Conservation (phyloP, 1,140 invertebrate species). For the Solen grandis region DNA sequence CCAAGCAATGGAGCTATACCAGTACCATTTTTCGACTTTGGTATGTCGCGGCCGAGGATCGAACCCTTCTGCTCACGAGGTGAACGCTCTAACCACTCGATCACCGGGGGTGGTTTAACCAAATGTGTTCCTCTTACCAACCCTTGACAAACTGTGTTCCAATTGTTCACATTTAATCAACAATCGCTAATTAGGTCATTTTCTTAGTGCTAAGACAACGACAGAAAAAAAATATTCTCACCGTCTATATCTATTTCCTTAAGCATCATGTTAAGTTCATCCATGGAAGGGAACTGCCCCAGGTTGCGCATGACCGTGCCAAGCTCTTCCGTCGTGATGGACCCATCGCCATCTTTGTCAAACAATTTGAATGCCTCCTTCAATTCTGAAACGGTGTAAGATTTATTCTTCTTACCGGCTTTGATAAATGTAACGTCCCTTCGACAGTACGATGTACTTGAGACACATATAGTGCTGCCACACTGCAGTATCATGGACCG, state of each 20-base stretch:
- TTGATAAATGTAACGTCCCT: not conserved
- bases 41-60: too few species aligned
- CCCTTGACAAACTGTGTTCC: too few species aligned
- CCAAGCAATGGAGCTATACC: too few species aligned
- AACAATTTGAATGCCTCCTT: slow-evolving; percentile 76
- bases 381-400: slow-evolving; percentile 62
- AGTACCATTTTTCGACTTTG: too few species aligned
- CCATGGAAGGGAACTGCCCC: slow-evolving; percentile 75
- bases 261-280: slow-evolving; percentile 86
- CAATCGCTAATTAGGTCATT: too few species aligned
- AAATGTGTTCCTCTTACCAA: too few species aligned
- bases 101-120: too few species aligned
- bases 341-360: slow-evolving; percentile 71
- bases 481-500: not conserved
- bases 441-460: not conserved
- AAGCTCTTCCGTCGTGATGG: slow-evolving; percentile 76
- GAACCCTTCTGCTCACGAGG: too few species aligned
- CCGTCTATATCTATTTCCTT: slow-evolving; percentile 94
- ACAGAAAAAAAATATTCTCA: too few species aligned
- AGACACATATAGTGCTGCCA: not conserved
- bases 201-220: too few species aligned
- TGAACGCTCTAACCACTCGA: too few species aligned
- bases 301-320: slow-evolving; percentile 77
- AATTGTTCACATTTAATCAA: too few species aligned
- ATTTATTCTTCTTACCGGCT: not conserved